A percentile compares a stretch with the other conserved stretches of the same genome.
Evolutionary conservation across 2,113 vertebrate genomes (phyloP).

Genomic region (Alectura lathami): DNA sequence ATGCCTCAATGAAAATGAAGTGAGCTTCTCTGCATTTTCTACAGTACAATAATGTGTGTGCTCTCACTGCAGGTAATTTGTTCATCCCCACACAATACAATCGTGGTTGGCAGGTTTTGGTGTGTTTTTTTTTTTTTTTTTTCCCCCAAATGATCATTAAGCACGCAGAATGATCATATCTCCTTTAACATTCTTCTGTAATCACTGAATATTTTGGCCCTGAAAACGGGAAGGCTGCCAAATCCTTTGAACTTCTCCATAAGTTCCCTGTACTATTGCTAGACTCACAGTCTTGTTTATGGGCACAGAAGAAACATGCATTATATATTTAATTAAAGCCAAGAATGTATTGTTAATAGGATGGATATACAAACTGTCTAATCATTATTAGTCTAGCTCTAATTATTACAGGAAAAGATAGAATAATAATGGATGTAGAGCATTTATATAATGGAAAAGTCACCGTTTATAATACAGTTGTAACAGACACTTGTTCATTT

Average conservation of each 20-base stretch:
- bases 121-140: neutral
- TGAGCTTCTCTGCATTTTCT: neutral
- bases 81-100: neutral
- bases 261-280: neutral
- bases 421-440: neutral
- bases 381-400: neutral
- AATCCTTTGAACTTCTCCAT: neutral
- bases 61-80: neutral
- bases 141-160: neutral
- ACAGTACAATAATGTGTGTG: neutral
- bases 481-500: neutral
- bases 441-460: neutral
- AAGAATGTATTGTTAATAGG: neutral
- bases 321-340: neutral
- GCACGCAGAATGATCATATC: neutral
- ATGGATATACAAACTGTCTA: neutral
- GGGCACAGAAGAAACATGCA: no score
- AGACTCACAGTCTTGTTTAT: no score
- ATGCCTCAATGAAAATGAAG: neutral
- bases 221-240: neutral
- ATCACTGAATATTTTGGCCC: neutral
- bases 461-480: neutral
- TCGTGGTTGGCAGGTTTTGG: neutral
- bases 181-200: neutral
- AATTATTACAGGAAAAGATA: neutral